Conservation (phyloP, 92 coral and sea anemone genomes). For the Zoanthus solanderi region DNA sequence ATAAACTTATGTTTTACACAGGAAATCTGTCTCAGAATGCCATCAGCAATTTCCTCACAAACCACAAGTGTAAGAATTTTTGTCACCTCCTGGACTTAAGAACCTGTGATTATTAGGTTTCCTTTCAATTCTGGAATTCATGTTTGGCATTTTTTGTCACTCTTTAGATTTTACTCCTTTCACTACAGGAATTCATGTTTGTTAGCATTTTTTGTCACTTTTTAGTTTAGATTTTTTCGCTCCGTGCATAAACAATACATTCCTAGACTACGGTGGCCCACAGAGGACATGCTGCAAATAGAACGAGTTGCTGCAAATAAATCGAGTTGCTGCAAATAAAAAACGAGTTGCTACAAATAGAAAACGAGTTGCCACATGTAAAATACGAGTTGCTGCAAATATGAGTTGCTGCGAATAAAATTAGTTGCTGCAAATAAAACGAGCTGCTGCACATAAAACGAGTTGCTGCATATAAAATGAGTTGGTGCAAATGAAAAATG, state of each 20-base stretch:
- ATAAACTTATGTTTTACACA: slow-evolving; percentile 3
- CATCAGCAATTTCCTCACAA: neutral
- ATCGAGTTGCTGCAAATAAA: too few species aligned
- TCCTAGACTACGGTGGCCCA: too few species aligned
- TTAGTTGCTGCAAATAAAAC: too few species aligned
- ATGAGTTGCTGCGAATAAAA: neutral
- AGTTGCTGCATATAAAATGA: slow-evolving; percentile 8
- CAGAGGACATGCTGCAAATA: too few species aligned
- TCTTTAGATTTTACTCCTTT: neutral
- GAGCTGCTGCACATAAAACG: neutral
- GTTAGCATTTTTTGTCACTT: too few species aligned
- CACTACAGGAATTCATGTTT: too few species aligned
- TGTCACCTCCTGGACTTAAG: neutral
- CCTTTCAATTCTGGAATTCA: slow-evolving; percentile 11
- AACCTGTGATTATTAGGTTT: slow-evolving; percentile 1
- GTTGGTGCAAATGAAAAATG: slow-evolving; percentile 6
- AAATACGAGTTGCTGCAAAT: too few species aligned
- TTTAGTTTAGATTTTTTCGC: too few species aligned
- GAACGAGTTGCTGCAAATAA: too few species aligned
- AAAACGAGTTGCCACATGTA: too few species aligned
- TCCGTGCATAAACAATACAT: slow-evolving; percentile 22
- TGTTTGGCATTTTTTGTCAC: slow-evolving; percentile 6
- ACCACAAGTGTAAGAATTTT: slow-evolving; percentile 20
- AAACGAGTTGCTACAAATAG: too few species aligned
- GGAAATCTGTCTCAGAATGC: slow-evolving; percentile 17